Base-by-base conservation (phyloP, 2,113 vertebrate species). In the Perognathus longimembris region DNA sequence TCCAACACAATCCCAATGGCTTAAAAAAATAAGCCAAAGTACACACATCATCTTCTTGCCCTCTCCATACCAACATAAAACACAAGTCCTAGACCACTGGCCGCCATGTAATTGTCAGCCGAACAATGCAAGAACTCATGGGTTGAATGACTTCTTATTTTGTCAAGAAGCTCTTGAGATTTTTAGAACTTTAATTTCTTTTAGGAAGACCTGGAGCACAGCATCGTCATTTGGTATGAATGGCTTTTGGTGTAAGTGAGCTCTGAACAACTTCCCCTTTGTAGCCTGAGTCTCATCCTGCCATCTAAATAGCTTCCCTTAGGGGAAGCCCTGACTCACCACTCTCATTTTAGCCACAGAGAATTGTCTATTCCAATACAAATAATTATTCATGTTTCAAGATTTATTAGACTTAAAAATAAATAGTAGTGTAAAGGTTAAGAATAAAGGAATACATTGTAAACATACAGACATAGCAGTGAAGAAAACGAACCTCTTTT, bases 241-340 rank as follows among this genome's bases (percentile, higher is more conserved):
- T 64, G 78, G 42, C 28, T 28, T 90, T 76, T 88, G 85, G 38
- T 93, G 82, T 82, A 82, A 57, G 24, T 69, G 82, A 83, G 15
- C 76, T 90, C 38, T 86, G 50, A 79, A 97, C 96, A 96, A 90
- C 79, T 91, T 88, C 61, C 3, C 42, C 54, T 96, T 94, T 96
- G 90, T 95, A 67, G 40, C 15, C 34, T 79, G 70, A 71, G 70
- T 71, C 66, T 95, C 54, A 54, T 63, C 26, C 57, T 93, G 59
- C 85, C 85, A 79, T 85, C 71, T 83, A 26, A 90, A 89, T 88
- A 26, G 42, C 83, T 93, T 92, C 75, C 75, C 79, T 75, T 28
- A 18, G 8, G 71, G 92, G 85, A 94, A 95, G 64, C 26, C 61
- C 36, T 95, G 94, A 96, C 87, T 95, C 90, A 91, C 75, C 85